Conservation (phyloP, 2,888 invertebrate genomes). For the Archaeoteleia sp. region DNA sequence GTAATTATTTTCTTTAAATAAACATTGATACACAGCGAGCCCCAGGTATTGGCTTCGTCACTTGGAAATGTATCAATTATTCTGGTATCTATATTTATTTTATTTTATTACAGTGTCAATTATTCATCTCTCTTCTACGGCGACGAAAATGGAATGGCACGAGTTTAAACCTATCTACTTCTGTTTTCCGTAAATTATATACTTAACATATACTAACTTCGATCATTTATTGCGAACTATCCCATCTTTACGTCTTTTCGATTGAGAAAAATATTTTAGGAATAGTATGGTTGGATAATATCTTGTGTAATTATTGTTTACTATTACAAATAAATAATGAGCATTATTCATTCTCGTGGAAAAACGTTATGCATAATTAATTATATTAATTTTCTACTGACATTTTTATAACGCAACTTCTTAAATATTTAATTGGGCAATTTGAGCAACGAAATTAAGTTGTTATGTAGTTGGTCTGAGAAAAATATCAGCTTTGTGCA, state of each 20-base stretch:
- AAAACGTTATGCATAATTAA: too few relatives aligned
- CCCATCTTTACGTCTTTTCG: background rate
- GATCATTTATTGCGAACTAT: background rate
- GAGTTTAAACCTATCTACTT: conserved; percentile 11
- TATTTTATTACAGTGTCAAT: conserved; percentile 47
- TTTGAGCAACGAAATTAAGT: too few relatives aligned
- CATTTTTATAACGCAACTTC: too few relatives aligned
- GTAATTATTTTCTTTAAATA: conserved; percentile 45
- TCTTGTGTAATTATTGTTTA: too few relatives aligned
- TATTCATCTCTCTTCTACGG: conserved; percentile 21
- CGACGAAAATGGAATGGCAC: conserved; percentile 22
- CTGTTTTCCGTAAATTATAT: background rate
- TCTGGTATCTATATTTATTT: conserved; percentile 45
- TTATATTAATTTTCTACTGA: too few relatives aligned
- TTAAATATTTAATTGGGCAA: too few relatives aligned
- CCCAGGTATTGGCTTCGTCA: conserved; percentile 23
- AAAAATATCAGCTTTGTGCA: too few relatives aligned
- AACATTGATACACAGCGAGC: conserved; percentile 27
- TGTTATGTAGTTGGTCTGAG: too few relatives aligned
- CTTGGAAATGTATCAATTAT: conserved; percentile 34
- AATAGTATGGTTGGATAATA: too few relatives aligned
- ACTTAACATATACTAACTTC: conserved; percentile 1
- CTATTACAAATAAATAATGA: too few relatives aligned
- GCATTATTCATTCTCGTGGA: too few relatives aligned
- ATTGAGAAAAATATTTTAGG: too few relatives aligned